Conservation (phyloP, 2,797 vertebrate species). For the Stomatorhinus walkeri region DNA sequence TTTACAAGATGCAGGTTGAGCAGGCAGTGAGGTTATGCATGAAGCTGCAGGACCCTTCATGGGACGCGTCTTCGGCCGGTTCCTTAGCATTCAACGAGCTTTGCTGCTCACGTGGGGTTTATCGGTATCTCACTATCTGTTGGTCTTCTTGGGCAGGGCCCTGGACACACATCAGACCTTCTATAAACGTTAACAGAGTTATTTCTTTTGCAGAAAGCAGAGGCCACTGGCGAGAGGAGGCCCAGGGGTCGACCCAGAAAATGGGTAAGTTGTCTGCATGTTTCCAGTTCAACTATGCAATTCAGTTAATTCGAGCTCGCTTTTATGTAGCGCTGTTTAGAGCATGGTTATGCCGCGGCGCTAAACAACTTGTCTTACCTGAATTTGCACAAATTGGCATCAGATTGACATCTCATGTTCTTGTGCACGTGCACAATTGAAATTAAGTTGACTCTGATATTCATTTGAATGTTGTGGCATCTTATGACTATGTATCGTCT, state of each 20-base stretch:
- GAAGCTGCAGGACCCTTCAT: not conserved
- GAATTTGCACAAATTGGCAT: not conserved
- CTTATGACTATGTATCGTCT: not conserved
- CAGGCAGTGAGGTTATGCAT: not conserved
- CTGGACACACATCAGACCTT: not conserved
- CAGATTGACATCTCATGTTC: not conserved
- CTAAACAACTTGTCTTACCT: not conserved
- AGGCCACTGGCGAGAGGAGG: constrained; percentile 84
- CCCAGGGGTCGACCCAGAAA: constrained; percentile 90
- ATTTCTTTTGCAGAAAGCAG: constrained; percentile 50
- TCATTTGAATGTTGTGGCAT: not conserved
- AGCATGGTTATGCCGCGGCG: not conserved
- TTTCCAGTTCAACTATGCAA: not conserved
- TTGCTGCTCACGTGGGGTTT: too few relatives aligned
- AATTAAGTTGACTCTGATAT: not conserved
- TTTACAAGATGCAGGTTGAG: not conserved
- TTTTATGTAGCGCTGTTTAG: not conserved
- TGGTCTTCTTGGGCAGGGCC: not conserved
- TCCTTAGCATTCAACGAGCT: not conserved
- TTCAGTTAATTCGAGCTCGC: not conserved
- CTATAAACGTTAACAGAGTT: not conserved
- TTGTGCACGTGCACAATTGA: not conserved
- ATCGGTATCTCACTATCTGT: not conserved
- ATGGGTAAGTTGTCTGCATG: constrained; percentile 69
- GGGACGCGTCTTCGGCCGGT: not conserved